phyloP scores from a whole-genome alignment of 1,140 invertebrate species.

The Drosophila virilis region DNA sequence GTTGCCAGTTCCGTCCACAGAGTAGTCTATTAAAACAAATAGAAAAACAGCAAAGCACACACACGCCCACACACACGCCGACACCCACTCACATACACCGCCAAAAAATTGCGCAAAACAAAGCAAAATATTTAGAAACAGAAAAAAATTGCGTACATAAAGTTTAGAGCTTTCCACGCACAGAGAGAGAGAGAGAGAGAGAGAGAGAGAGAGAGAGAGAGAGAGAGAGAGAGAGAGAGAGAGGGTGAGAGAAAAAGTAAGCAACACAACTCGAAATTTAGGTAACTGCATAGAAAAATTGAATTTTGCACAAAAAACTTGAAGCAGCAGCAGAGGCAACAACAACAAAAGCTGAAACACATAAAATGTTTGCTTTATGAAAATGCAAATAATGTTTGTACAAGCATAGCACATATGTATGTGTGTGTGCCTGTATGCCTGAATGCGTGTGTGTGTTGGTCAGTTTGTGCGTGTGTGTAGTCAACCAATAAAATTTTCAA shows the following conservation, averaged over 20 bases:
- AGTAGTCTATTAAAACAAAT: slow-evolving; percentile 75
- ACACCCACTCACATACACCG: slow-evolving; percentile 4
- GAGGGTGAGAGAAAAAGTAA: slow-evolving; percentile 15
- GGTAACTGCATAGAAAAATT: slow-evolving; percentile 76
- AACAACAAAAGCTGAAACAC: slow-evolving; percentile 29
- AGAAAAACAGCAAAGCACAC: slow-evolving; percentile 45
- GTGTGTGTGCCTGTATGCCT: slow-evolving; percentile 9
- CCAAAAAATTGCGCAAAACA: no score
- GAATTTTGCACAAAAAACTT: slow-evolving; percentile 62
- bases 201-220: neutral
- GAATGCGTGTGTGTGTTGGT: slow-evolving; percentile 10
- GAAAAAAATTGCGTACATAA: slow-evolving; percentile 41
- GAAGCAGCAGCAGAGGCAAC: slow-evolving; percentile 38
- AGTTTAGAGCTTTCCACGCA: slow-evolving; percentile 38
- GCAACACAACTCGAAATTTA: slow-evolving; percentile 63
- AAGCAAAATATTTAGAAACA: slow-evolving; percentile 21
- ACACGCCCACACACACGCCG: slow-evolving; percentile 13
- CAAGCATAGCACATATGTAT: neutral
- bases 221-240: neutral
- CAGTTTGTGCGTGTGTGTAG: slow-evolving; percentile 18
- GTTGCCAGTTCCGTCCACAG: slow-evolving; percentile 17
- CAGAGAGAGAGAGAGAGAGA: neutral
- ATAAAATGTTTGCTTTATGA: slow-evolving; percentile 52
- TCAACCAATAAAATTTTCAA: slow-evolving; percentile 77
- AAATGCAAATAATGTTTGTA: slow-evolving; percentile 51